Conservation (phyloP, 2,113 vertebrate genomes). For the Chlamydotis undulata region DNA sequence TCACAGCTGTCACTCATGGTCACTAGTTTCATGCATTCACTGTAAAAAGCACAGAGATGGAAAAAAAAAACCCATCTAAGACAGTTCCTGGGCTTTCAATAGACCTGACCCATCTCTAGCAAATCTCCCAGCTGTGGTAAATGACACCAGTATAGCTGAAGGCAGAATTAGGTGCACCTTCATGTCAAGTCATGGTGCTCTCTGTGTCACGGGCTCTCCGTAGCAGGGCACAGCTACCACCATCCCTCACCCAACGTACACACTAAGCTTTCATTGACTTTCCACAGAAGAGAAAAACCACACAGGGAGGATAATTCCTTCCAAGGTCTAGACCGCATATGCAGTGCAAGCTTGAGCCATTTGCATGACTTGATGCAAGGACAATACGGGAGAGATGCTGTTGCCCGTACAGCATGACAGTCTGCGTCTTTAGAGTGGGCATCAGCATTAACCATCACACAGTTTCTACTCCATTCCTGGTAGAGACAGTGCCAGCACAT, state of each 20-base stretch:
- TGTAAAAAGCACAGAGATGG: background rate
- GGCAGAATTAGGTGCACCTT: background rate
- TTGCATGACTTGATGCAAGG: background rate
- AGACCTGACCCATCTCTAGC: background rate
- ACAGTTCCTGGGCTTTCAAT: background rate
- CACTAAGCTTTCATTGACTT: background rate
- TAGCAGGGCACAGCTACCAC: background rate
- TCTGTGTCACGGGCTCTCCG: background rate
- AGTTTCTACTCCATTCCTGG: background rate
- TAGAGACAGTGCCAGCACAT: no score
- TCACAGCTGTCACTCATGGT: background rate
- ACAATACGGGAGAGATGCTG: accelerated
- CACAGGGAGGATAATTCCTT: background rate
- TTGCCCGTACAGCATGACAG: accelerated
- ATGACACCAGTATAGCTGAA: background rate
- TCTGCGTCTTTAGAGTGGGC: background rate
- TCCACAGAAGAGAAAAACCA: background rate
- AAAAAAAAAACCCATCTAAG: background rate
- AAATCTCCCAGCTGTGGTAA: background rate
- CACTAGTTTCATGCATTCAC: background rate
- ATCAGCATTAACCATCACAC: background rate
- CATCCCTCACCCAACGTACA: accelerated
- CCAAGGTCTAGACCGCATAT: background rate
- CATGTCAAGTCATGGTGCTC: background rate
- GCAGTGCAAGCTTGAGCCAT: background rate